phyloP scores from a whole-genome alignment of 2,888 invertebrate species.

The Tromatobia lineatoria region DNA sequence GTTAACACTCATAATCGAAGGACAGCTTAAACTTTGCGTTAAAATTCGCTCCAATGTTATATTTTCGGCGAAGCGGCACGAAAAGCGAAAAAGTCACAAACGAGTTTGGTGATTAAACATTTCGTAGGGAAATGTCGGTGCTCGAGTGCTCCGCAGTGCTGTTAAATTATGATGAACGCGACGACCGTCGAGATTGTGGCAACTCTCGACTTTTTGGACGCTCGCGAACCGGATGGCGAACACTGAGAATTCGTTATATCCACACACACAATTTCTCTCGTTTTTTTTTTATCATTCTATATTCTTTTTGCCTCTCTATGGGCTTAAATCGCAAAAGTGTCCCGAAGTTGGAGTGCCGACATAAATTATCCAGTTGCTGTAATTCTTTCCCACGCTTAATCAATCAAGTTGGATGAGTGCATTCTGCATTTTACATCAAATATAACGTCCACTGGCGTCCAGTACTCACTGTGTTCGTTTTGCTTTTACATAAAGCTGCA shows the following conservation, averaged over 20 bases:
- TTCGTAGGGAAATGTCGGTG: slow-evolving; percentile 1
- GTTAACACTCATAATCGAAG: background rate
- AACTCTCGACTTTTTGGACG: slow-evolving; percentile 21
- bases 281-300: slow-evolving; percentile 2
- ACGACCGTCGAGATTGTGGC: slow-evolving; percentile 20
- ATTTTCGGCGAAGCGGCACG: background rate
- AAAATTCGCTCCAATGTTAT: background rate
- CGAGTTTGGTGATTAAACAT: slow-evolving; percentile 40
- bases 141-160: background rate
- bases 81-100: slow-evolving; percentile 18
- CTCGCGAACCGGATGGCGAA: slow-evolving; percentile 19
- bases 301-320: background rate
- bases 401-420: slow-evolving; percentile 52
- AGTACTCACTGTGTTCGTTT: background rate
- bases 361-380: slow-evolving; percentile 43
- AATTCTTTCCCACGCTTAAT: slow-evolving; percentile 56
- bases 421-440: slow-evolving; percentile 54
- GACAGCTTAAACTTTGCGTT: background rate
- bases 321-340: slow-evolving; percentile 44
- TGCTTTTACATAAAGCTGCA: slow-evolving; percentile 22
- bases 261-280: background rate
- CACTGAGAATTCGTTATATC: background rate
- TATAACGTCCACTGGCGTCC: slow-evolving; percentile 31
- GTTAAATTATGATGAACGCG: slow-evolving; percentile 57
- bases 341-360: slow-evolving; percentile 44